A percentile compares a stretch with the other conserved stretches of the same genome.
phyloP scores from a whole-genome alignment of 2,888 invertebrate genomes.

The Congeria kusceri region DNA sequence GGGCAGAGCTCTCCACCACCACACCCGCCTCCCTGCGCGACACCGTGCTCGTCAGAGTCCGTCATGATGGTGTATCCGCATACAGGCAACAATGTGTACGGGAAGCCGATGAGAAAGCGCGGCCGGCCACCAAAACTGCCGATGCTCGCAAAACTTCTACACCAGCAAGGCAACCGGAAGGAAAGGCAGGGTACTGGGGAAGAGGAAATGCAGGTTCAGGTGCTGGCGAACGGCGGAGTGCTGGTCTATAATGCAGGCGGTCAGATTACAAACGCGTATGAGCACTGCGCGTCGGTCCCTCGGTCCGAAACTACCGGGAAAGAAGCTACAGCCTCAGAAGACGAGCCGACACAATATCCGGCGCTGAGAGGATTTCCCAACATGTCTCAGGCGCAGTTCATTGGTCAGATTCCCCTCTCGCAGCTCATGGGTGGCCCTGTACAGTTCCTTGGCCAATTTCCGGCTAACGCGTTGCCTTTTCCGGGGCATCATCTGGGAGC shows the following conservation, averaged over 20 bases:
- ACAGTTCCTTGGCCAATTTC: conserved; percentile 61
- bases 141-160: conserved; percentile 71
- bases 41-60: conserved; percentile 59
- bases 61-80: conserved; percentile 80
- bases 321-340: neutral
- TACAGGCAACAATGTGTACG: conserved; percentile 62
- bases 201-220: conserved; percentile 35
- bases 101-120: conserved; percentile 72
- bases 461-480: conserved; percentile 43
- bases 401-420: conserved; percentile 57
- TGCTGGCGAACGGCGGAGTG: conserved; percentile 52
- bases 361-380: conserved; percentile 35
- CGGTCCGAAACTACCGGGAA: neutral
- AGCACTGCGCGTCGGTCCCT: conserved; percentile 6
- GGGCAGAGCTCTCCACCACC: neutral
- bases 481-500: conserved; percentile 41
- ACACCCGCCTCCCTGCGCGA: conserved; percentile 9
- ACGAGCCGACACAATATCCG: conserved; percentile 7
- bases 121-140: conserved; percentile 79
- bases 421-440: conserved; percentile 54
- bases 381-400: conserved; percentile 57
- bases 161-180: conserved; percentile 46
- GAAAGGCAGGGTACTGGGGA: conserved; percentile 26
- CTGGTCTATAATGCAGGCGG: conserved; percentile 55
- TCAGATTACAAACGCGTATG: conserved; percentile 46